Evolutionary conservation across 2,797 vertebrate species (phyloP), one percentile per base, ranked within the genome.

Genomic region (Enteromius afrohamiltoni): DNA sequence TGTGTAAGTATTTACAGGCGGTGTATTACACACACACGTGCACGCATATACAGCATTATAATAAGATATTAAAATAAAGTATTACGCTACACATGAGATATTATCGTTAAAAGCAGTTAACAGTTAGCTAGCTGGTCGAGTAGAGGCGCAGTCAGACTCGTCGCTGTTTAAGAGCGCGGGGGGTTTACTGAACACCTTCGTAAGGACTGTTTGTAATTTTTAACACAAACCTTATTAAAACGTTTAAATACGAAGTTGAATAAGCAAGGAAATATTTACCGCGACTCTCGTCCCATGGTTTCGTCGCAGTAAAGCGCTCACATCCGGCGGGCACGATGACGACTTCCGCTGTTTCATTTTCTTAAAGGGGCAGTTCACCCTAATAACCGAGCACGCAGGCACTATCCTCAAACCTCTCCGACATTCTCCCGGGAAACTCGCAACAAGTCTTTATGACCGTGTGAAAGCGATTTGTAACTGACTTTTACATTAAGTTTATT

Each of bases 271-370:
- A 68, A 19, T 26, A 69, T 23, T 73, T 84, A 95, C 95, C 95
- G 93, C 10, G 94, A 95, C 83, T 95, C 95, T 0, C 95, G 92
- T 21, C 93, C 94, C 95, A 95, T 95, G 3, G 2, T 81, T 79
- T 58, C 82, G 49, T 51, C 31, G 17, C 13, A 45, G 34, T 77
- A 8, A 26, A 14, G 21, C 9, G 2, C 37, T 40, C 65, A 80
- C 37, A n/a, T 67, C 82, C 64, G 82, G 74, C 64, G n/a, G 19
- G 34, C 29, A 6, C 19, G 14, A 60, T 58, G 81, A 83, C 51
- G 11, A 69, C 81, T 77, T 83, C 81, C 74, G 74, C 62, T 55
- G 1, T 16, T 17, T 64, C 0, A 0, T 62, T 74, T n/a, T 73
- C 29, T 70, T 82, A 74, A 77, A 77, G 75, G 8, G 23, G 7